Evolutionary conservation across 2,797 vertebrate genomes (phyloP).

Genomic region (Smutsia gigantea): DNA sequence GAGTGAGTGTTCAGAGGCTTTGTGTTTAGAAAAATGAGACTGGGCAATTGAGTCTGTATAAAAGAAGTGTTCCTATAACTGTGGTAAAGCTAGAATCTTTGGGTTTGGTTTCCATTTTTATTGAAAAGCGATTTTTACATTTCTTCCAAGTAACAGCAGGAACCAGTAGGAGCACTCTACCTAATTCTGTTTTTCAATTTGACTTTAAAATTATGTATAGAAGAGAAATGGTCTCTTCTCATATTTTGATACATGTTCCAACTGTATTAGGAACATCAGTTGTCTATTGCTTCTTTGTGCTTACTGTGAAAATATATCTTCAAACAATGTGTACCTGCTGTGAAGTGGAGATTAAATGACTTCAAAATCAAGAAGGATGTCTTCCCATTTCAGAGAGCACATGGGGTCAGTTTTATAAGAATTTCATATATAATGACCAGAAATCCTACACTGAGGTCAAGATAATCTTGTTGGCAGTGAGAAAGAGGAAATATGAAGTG

Average conservation of each 20-base stretch:
- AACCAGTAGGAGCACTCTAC: background rate
- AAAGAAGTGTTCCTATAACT: background rate
- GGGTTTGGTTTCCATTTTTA: conserved; percentile 45
- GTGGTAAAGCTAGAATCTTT: background rate
- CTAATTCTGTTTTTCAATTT: conserved; percentile 18
- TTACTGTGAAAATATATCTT: conserved; percentile 15
- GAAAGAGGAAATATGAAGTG: conserved; percentile 21
- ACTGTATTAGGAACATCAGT: background rate
- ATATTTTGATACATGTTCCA: conserved; percentile 26
- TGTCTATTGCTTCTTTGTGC: background rate
- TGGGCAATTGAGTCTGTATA: background rate
- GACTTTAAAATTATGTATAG: conserved; percentile 26
- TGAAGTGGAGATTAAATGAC: conserved; percentile 10
- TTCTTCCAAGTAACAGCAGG: background rate
- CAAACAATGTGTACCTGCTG: background rate
- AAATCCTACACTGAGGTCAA: background rate
- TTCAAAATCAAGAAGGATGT: conserved; percentile 16
- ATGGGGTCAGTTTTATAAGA: background rate
- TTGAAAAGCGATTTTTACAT: background rate
- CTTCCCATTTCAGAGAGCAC: conserved; percentile 8
- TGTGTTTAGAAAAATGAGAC: background rate
- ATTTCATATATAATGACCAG: background rate
- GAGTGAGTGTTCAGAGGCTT: background rate
- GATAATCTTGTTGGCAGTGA: background rate
- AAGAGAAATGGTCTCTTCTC: background rate